Base-by-base conservation (phyloP, 2,113 vertebrate species). In the Dasyprocta punctata region DNA sequence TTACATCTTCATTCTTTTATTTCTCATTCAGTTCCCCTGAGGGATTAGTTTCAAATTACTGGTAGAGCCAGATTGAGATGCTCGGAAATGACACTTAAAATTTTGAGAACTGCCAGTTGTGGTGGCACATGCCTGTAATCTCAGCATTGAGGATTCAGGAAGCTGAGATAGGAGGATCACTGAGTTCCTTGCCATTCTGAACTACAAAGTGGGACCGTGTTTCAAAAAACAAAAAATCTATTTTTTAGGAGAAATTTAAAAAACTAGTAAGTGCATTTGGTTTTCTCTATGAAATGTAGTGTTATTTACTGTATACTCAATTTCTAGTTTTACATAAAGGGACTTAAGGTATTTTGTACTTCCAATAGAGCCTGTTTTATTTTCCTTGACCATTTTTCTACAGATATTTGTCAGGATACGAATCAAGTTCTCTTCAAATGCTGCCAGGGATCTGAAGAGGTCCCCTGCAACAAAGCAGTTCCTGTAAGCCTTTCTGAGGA, bases 331-430 rank as follows among this genome's bases (percentile, higher is more conserved):
- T 83, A 86, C 9, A 13, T 91, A 58, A 36, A 89, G 54, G 41
- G 52, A 96, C 0, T 12, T 49, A 11, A 11, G 54, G 5, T 82
- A 6, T 93, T 86, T 90, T 94, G 41, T 87, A 28, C 67, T 24
- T 96, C 10, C 33, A 3, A 7, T 90, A 90, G 94, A 77, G 92
- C 65, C 36, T 36, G 69, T 90, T 98, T 92, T 67, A 30, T 98
- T 98, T 96, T 93, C 99, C 99, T 99, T 99, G 98, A 99, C 98
- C 78, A 0, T 65, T 1, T 36, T 78, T 44, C 36, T 65, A 36
- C 98, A 99, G 99, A 99, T 96, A 99, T 99, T 87, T 99, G 99
- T 97, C 99, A 99, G 98, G 99, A 99, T 92, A 97, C 98, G 26
- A 99, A 99, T 96, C 99, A 99, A 98, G 99, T 99, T 0, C 99